Evolutionary conservation across 2,888 invertebrate genomes (phyloP).

Genomic region (Monopis laevigella): DNA sequence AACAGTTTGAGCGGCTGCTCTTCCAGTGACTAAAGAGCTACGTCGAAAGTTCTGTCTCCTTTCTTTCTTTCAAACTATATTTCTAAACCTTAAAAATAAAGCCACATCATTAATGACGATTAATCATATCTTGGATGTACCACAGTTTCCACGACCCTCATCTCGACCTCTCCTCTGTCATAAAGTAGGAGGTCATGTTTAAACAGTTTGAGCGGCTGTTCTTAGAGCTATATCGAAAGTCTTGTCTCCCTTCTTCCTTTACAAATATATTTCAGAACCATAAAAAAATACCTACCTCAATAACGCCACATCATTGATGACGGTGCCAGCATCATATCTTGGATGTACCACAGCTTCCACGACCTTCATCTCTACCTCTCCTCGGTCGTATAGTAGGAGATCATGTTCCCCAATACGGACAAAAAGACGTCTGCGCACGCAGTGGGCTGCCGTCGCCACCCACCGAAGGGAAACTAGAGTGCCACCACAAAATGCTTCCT

Average conservation of each 20-base stretch:
- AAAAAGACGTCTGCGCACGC: conserved; percentile 78
- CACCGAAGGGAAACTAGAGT: conserved; percentile 83
- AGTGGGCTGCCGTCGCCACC: conserved; percentile 90
- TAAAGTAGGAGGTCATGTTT: conserved; percentile 80
- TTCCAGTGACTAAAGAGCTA: no score
- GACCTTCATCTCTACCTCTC: conserved; percentile 81
- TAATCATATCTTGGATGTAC: conserved; percentile 87
- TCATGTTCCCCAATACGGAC: conserved; percentile 90
- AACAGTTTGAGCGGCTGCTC: conserved; percentile 90
- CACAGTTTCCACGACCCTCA: conserved; percentile 77
- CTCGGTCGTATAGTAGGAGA: conserved; percentile 75
- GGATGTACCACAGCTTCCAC: conserved; percentile 83
- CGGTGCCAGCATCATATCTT: conserved; percentile 85
- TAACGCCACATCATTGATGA: conserved; percentile 92
- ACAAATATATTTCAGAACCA: not conserved
- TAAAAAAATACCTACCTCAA: conserved; percentile 61
- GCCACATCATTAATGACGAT: conserved; percentile 95
- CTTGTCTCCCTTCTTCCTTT: no score
- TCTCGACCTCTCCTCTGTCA: conserved; percentile 81
- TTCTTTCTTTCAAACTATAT: no score
- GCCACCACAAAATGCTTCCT: conserved; percentile 92
- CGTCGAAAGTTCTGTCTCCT: no score
- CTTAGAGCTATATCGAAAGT: no score
- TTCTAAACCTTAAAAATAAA: no score
- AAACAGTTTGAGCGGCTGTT: no score